Base-by-base conservation (phyloP, 1,140 invertebrate genomes). In the Acromyrmex heyeri region DNA sequence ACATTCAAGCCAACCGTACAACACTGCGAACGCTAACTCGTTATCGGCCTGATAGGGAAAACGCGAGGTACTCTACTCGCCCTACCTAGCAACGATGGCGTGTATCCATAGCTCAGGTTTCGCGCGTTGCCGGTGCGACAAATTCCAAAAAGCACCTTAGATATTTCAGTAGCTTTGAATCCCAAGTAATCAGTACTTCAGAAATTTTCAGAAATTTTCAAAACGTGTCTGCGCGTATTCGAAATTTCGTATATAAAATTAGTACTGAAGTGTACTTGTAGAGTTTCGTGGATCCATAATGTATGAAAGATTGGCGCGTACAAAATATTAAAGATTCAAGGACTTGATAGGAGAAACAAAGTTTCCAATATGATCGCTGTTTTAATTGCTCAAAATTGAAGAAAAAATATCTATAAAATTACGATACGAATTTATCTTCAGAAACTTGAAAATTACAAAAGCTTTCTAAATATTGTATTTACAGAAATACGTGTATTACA, bases 21-120 rank as follows among this genome's bases (percentile, higher is more conserved):
- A 90, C 92, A 93, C 91, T 93, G 90, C 90, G 93, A 94, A 94
- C 92, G 93, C 93, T 94, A 95, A 94, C 93, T 94, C 93, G 92
- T 93, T 95, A 94, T 95, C 94, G 93, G 92, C 87, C 90, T 91
- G 93, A 95, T 94, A 93, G 91, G 91, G 90, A 91, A 91, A 89
- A 95, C 93, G 92, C 91, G 85, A 88, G 86, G 65, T 64, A 76
- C 62, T 55, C 44, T 61, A 72, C n/a, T n/a, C 72, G 64, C 77
- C 79, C 79, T 78, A 55, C 81, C 53, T 77, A 73, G 73, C 65
- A 69, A 85, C 57, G 59, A 44, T 76, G 64, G n/a, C 76, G 78
- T 88, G 82, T 90, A 83, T 62, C 30, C 73, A 72, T 77, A 65
- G 70, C 88, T 79, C 85, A 87, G 85, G 65, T 85, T 86, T 73